Conservation (phyloP, 2,797 vertebrate genomes). For the Oryzias sinensis region DNA sequence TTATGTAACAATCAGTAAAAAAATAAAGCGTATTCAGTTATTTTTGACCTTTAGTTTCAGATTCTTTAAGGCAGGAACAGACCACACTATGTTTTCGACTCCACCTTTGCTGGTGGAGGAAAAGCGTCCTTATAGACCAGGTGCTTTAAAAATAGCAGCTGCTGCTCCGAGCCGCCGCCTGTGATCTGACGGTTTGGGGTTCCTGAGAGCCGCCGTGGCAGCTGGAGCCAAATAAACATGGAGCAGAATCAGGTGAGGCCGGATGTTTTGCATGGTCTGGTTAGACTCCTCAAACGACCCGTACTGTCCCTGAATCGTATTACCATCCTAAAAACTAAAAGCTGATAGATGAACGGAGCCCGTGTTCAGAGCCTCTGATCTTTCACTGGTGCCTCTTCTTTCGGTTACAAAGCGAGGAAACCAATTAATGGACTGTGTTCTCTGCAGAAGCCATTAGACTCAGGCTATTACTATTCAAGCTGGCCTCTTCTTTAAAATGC, state of each 20-base stretch:
- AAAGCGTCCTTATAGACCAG: constrained; percentile 38
- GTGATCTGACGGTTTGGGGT: constrained; percentile 23
- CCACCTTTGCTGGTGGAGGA: constrained; percentile 12
- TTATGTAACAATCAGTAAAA: no score
- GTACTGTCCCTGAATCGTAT: constrained; percentile 10
- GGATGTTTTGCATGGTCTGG: constrained; percentile 40
- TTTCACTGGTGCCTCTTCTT: constrained; percentile 39
- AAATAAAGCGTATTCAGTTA: no score
- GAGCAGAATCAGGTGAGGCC: constrained; percentile 50
- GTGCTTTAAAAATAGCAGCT: constrained; percentile 52
- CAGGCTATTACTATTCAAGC: constrained; percentile 50
- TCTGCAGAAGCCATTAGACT: constrained; percentile 53
- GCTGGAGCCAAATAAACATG: constrained; percentile 54
- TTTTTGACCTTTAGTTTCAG: no score
- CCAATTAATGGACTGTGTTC: constrained; percentile 49
- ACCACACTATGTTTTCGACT: no score
- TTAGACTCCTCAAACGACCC: constrained; percentile 38
- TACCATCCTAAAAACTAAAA: background rate
- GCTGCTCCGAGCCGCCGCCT: constrained; percentile 39
- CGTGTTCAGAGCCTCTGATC: constrained; percentile 41
- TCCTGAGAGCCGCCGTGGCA: constrained; percentile 35
- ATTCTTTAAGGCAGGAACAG: no score
- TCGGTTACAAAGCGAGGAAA: constrained; percentile 40
- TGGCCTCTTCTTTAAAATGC: constrained; percentile 32
- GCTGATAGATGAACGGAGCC: constrained; percentile 1